Percentiles rank a stretch among this genome's conserved stretches.
Conservation (phyloP, 2,113 vertebrate genomes). For the Casuarius casuarius region DNA sequence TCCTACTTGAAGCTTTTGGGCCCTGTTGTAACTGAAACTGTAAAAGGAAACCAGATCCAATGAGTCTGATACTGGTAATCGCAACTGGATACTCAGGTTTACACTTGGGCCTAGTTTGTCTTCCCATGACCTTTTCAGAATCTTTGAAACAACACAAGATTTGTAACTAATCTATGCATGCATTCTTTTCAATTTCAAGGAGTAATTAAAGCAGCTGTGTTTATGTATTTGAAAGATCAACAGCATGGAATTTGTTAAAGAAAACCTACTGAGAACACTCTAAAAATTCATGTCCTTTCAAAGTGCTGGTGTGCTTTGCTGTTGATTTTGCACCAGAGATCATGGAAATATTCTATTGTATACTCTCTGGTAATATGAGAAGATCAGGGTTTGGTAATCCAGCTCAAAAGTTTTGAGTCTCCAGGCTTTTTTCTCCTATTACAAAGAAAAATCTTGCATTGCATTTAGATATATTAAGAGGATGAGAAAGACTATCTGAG, state of each 20-base stretch:
- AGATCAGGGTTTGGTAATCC: not conserved
- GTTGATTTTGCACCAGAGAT: not conserved
- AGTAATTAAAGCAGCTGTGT: constrained; percentile 8
- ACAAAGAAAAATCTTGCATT: not conserved
- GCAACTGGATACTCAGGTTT: not conserved
- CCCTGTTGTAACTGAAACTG: not conserved
- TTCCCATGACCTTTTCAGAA: constrained; percentile 1
- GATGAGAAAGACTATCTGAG: not conserved
- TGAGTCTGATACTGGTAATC: not conserved
- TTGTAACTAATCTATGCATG: not conserved
- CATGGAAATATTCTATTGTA: not conserved
- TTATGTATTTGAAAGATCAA: constrained; percentile 37
- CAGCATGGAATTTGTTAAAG: not conserved
- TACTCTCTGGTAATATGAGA: not conserved
- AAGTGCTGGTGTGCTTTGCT: not conserved
- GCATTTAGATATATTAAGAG: not conserved
- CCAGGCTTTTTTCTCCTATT: not conserved
- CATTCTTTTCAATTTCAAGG: not conserved
- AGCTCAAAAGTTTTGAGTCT: not conserved
- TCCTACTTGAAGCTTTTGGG: not conserved
- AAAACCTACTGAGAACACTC: not conserved
- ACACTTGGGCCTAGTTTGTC: not conserved
- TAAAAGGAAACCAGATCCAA: not conserved
- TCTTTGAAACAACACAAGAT: not conserved
- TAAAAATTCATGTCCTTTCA: not conserved